Evolutionary conservation across 2,888 invertebrate genomes (phyloP).

Genomic region (Trissolcus brochymenae): DNA sequence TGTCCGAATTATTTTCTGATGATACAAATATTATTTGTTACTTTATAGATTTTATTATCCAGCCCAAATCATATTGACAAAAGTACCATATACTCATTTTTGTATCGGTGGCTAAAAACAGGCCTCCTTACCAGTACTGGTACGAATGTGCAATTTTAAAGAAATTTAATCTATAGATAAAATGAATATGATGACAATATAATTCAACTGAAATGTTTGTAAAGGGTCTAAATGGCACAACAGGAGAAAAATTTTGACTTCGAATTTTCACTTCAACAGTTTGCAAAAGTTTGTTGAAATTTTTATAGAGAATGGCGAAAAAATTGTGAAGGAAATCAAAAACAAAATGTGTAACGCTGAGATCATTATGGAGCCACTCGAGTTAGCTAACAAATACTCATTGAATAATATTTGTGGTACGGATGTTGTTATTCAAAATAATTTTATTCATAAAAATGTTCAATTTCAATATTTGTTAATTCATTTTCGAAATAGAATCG

Average conservation of each 20-base stretch:
- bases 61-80: constrained; percentile 72
- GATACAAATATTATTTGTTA: not conserved
- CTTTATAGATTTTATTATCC: constrained; percentile 67
- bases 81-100: constrained; percentile 69
- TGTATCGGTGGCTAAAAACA: constrained; percentile 75
- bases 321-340: constrained; percentile 68
- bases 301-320: constrained; percentile 76
- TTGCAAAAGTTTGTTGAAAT: constrained; percentile 75
- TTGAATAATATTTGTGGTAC: constrained; percentile 83
- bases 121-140: constrained; percentile 75
- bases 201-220: not conserved
- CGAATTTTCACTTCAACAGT: constrained; percentile 80
- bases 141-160: constrained; percentile 38
- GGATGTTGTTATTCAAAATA: not conserved
- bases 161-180: not conserved
- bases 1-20: no score
- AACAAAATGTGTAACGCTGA: constrained; percentile 59
- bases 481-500: constrained; percentile 76
- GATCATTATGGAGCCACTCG: constrained; percentile 75
- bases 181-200: not conserved
- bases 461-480: not conserved
- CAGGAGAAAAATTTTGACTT: constrained; percentile 75
- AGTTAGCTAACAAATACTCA: constrained; percentile 79
- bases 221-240: constrained; percentile 80
- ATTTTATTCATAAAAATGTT: no score